Percentiles rank a stretch among this genome's conserved stretches.
These are phyloP conservation scores for Solenodon paradoxus DNA, from an alignment of 2,113 vertebrate species.

Conservation along the genomic window DNA sequence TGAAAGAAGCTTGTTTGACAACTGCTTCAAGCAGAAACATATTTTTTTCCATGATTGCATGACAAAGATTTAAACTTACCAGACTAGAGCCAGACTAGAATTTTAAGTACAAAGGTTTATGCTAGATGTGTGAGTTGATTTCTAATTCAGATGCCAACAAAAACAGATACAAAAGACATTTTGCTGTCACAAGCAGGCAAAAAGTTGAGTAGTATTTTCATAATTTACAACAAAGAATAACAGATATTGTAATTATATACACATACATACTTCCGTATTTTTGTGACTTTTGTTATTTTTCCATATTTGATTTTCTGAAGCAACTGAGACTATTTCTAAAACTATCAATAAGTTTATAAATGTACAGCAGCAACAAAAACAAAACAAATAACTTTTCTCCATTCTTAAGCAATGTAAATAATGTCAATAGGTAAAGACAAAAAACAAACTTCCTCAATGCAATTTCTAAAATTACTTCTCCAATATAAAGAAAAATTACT, in stretches of 20 bases:
- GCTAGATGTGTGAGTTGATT: constrained; percentile 91
- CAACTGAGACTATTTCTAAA: constrained; percentile 74
- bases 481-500: background rate
- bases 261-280: constrained; percentile 34
- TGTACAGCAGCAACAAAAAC: constrained; percentile 66
- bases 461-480: background rate
- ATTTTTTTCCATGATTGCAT: constrained; percentile 92
- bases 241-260: background rate
- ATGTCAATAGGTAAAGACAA: constrained; percentile 77
- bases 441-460: constrained; percentile 28
- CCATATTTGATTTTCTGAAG: constrained; percentile 79
- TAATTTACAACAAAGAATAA: constrained; percentile 65
- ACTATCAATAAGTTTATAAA: constrained; percentile 80
- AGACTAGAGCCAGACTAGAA: constrained; percentile 86
- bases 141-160: constrained; percentile 87
- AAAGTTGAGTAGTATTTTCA: constrained; percentile 82
- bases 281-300: constrained; percentile 80
- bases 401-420: constrained; percentile 76
- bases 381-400: constrained; percentile 54
- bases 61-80: constrained; percentile 82
- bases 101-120: constrained; percentile 84
- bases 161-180: constrained; percentile 90
- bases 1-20: constrained; percentile 93
- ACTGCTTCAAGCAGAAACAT: constrained; percentile 89
- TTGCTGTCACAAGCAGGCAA: constrained; percentile 85